Conservation (phyloP, 2,888 invertebrate genomes). For the Netelia fuscicornis region DNA sequence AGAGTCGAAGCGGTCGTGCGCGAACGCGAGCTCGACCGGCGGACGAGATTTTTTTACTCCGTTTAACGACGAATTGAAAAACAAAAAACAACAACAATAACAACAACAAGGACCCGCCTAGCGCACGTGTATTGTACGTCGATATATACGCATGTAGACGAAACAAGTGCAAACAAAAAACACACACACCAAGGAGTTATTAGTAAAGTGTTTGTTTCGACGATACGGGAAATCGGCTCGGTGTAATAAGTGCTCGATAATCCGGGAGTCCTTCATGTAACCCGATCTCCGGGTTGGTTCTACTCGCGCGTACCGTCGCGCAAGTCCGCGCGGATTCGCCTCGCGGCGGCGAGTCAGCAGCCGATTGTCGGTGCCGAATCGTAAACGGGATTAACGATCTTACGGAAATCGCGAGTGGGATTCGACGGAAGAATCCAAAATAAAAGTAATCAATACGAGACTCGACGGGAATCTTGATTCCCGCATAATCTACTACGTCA, state of each 20-base stretch:
- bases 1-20: conserved; percentile 4
- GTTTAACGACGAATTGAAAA: background rate
- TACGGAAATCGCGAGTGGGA: no score
- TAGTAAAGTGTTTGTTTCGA: conserved; percentile 46
- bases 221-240: conserved; percentile 25
- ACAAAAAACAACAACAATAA: conserved; percentile 15
- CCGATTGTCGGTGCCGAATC: no score
- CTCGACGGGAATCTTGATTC: background rate
- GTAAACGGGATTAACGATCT: no score
- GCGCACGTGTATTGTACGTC: background rate
- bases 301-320: background rate
- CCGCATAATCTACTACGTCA: background rate
- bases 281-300: conserved; percentile 43
- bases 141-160: conserved; percentile 22
- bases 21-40: conserved; percentile 10
- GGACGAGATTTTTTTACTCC: background rate
- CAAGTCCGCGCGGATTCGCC: no score
- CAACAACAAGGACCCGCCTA: conserved; percentile 9
- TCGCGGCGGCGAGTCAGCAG: no score
- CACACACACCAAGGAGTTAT: conserved; percentile 45
- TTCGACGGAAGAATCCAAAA: background rate
- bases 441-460: background rate
- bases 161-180: conserved; percentile 31
- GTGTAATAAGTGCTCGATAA: conserved; percentile 21
- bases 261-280: conserved; percentile 17